phyloP scores from a whole-genome alignment of 2,888 invertebrate species.

The Trimorus sp. region DNA sequence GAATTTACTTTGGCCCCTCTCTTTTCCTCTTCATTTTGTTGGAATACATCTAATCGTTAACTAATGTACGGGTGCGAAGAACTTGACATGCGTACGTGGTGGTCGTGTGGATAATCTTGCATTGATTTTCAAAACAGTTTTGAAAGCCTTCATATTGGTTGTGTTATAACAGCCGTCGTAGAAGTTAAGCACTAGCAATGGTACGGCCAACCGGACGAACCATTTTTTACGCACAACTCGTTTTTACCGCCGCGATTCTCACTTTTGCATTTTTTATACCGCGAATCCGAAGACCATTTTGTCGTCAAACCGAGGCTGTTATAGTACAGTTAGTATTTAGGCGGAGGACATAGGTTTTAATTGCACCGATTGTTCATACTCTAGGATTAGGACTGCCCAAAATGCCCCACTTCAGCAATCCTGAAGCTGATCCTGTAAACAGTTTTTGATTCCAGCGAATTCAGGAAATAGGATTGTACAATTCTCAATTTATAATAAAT shows the following conservation, averaged over 20 bases:
- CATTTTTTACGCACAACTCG: conserved; percentile 52
- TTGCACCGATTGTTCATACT: conserved; percentile 25
- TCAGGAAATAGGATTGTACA: no score
- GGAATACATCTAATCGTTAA: conserved; percentile 59
- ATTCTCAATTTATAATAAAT: no score
- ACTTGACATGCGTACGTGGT: conserved; percentile 69
- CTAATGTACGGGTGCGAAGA: conserved; percentile 61
- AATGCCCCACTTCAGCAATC: conserved; percentile 29
- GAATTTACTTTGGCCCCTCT: conserved; percentile 42
- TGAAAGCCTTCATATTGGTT: conserved; percentile 71
- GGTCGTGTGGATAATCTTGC: conserved; percentile 76
- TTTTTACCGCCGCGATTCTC: conserved; percentile 33
- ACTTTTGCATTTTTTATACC: conserved; percentile 55
- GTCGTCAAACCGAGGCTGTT: conserved; percentile 70
- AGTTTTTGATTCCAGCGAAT: no score
- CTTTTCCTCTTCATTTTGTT: conserved; percentile 27
- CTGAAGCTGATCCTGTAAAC: neutral
- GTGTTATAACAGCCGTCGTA: conserved; percentile 72
- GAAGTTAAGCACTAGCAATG: conserved; percentile 43
- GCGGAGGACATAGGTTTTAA: conserved; percentile 47
- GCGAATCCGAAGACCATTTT: conserved; percentile 31
- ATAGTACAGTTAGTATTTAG: conserved; percentile 72
- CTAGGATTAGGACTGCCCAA: conserved; percentile 42
- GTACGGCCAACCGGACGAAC: conserved; percentile 17
- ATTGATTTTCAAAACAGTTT: conserved; percentile 70